Base-by-base conservation (phyloP, 2,113 vertebrate species). In the Manacus vitellinus region DNA sequence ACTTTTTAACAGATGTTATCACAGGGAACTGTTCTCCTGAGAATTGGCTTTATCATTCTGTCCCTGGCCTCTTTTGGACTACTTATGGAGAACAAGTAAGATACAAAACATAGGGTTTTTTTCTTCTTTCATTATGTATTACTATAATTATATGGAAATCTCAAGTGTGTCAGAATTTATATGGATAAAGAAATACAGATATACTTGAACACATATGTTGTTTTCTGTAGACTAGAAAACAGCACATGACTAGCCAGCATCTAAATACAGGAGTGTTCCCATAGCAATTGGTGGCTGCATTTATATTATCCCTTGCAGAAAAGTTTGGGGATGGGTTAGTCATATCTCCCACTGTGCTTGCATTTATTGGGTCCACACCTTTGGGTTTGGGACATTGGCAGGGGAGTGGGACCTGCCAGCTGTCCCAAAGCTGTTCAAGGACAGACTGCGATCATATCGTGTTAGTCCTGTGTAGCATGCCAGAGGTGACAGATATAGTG, bases 1-100 rank as follows among this genome's bases (percentile, higher is more conserved):
- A 6, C 87, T 56, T 96, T 94, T 92, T 95, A 71, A 97, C 95
- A 98, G 98, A 74, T 14, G 6, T 58, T 98, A 9, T 98, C 98
- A 51, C 98, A 99, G 92, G 58, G 96, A n/a, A 97, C 97, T 67
- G 20, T 99, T 14, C 95, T 99, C 13, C 89, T 99, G 77, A 98
- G 98, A 96, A 97, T 97, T 84, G 80, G 87, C 90, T 99, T 99
- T 96, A 91, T 99, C 68, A 97, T 99, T 91, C 95, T 99, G 66
- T 99, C 99, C 4, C 97, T 99, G 94, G 98, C 98, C 10, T 98
- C 98, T 37, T 97, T 99, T 65, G 99, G 99, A 51, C 98, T 98
- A 79, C 97, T 99, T 91, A 96, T 98, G 25, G 99, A 99, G 55
- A 98, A 98, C 96, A 99, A 98, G 99, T 98, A 98, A 97, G 96